phyloP scores from a whole-genome alignment of 2,113 vertebrate genomes.

The Oreotragus oreotragus region DNA sequence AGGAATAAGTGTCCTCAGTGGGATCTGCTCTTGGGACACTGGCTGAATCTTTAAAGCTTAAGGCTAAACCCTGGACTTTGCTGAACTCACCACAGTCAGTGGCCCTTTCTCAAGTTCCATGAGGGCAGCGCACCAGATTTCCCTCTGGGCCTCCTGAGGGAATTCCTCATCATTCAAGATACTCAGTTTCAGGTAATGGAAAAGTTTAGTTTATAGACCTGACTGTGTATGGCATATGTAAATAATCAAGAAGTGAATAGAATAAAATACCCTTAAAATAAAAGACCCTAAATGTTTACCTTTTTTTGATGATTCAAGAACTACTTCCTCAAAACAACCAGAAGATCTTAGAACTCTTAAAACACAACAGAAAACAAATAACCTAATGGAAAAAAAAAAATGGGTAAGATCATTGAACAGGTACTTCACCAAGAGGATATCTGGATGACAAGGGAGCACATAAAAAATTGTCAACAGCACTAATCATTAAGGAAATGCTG shows the following conservation, averaged over 20 bases:
- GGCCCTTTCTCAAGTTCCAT: neutral
- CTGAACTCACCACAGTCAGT: neutral
- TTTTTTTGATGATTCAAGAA: constrained; percentile 22
- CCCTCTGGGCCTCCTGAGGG: neutral
- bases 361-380: neutral
- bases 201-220: constrained; percentile 20
- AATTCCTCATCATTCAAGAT: neutral
- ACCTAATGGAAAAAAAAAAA: neutral
- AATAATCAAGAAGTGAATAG: neutral
- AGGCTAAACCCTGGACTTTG: neutral
- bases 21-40: neutral
- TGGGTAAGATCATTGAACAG: neutral
- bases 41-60: neutral
- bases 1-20: neutral
- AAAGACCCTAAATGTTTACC: neutral
- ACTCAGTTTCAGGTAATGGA: neutral
- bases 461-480: neutral
- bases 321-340: neutral
- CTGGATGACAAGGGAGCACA: neutral
- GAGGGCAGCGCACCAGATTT: neutral
- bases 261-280: neutral
- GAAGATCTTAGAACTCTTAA: neutral
- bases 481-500: neutral
- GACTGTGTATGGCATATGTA: neutral
- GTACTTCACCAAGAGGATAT: neutral